These are phyloP conservation scores for Glomeris marginata DNA, from an alignment of 2,888 invertebrate species.

Conservation along the genomic window DNA sequence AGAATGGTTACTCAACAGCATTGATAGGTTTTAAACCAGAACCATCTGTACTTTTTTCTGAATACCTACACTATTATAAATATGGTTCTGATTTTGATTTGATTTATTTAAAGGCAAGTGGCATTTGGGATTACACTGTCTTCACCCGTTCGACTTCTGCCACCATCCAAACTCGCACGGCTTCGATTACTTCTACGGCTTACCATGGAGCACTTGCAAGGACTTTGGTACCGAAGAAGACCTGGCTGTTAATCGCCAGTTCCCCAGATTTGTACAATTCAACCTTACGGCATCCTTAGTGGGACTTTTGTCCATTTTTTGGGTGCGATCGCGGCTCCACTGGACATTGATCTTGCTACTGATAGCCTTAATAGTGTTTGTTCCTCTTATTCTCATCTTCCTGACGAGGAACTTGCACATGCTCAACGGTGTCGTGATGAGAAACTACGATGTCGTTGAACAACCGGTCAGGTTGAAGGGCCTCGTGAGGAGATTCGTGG, in stretches of 20 bases:
- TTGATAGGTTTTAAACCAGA: constrained; percentile 22
- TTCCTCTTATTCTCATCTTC: neutral
- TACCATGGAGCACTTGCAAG: constrained; percentile 29
- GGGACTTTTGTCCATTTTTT: no score
- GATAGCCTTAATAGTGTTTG: no score
- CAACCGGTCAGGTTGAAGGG: constrained; percentile 33
- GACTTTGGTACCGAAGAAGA: constrained; percentile 21
- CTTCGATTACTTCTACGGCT: constrained; percentile 32
- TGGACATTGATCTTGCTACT: neutral
- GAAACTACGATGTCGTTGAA: constrained; percentile 32
- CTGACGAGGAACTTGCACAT: constrained; percentile 16
- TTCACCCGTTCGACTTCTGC: constrained; percentile 22
- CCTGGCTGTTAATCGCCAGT: no score
- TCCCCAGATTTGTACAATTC: neutral
- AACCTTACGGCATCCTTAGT: neutral
- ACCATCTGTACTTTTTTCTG: no score
- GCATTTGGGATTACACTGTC: constrained; percentile 34
- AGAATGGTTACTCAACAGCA: constrained; percentile 32
- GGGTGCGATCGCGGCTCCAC: neutral
- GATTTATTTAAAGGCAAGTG: constrained; percentile 28
- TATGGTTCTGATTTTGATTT: no score
- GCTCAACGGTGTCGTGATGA: constrained; percentile 26
- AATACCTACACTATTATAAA: no score
- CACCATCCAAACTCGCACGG: constrained; percentile 31
- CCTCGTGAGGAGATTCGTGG: constrained; percentile 28